Evolutionary conservation across 2,113 vertebrate species (phyloP), one percentile per base, ranked within the genome.

Genomic region (Upupa epops): DNA sequence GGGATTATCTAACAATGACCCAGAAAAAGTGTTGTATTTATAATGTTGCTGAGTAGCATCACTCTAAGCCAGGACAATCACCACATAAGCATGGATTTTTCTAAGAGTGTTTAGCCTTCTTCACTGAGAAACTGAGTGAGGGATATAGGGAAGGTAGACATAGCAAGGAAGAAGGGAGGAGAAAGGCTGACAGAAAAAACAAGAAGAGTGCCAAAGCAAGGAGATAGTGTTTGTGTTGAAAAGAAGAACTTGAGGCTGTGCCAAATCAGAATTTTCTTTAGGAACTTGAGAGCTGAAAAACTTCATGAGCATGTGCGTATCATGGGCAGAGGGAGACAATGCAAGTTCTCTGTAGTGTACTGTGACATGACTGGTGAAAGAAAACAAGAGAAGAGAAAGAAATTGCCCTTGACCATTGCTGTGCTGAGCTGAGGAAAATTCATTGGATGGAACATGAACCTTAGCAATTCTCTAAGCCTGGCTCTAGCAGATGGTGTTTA

Each of bases 131-230:
- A 81, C 3, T 79, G 64, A 85, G 75, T 70, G 74, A 92, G 82
- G 89, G 54, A 91, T 10, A 70, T 59, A 64, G n/a, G 24, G 25
- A 92, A 86, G 48, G 74, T 79, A 93, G 83, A 75, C 52, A 65
- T 13, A 64, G 76, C 26, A 63, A 91, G 24, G 42, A 92, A 64
- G 65, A 83, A 77, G 69, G 36, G 76, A 93, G 61, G 31, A 36
- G 46, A 90, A 81, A 95, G n/a, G 29, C 71, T 87, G 88, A 96
- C 80, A 96, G 86, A 63, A 93, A 95, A 95, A 95, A 95, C 70
- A 96, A 46, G 59, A 36, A 78, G 28, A 65, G 46, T 86, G 94
- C 88, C 80, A 92, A 82, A 88, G 66, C 31, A 86, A 84, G 86
- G 70, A 82, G 83, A 92, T 76, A 59, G 18, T 86, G 58, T 96